Evolutionary conservation across 2,113 vertebrate genomes (phyloP), one percentile per base, ranked within the genome.

Genomic region (Lichenostomus cassidix): DNA sequence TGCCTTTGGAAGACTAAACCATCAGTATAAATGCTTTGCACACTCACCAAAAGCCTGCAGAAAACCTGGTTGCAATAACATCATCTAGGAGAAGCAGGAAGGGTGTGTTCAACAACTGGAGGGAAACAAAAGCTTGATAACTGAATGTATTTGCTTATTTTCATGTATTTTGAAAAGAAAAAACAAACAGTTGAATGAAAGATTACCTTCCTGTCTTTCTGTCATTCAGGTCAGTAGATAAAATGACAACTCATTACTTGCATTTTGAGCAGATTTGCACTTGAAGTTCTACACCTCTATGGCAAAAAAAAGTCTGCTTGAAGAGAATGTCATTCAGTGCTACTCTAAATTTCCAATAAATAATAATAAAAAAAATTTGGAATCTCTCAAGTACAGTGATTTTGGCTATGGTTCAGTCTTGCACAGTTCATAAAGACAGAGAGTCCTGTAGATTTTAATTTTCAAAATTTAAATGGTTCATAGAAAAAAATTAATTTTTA

Each of bases 91-190:
- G n/a, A 86, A 69, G 9, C 0, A 8, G 41, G 8, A 81, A 59
- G 7, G 5, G 3, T 0, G 0, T 47, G 23, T 77, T 86, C 25
- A 59, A 19, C 5, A 59, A 13, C 5, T 60, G 14, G 22, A 60
- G 14, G 37, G 33, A 86, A 93, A 78, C 39, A 53, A 65, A 83
- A 73, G 9, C 9, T 55, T 49, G 13, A 25, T 46, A 37, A 15
- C 19, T 41, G 18, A 44, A 55, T 65, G 41, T 52, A 17, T 82
- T 73, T 80, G 0, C n/a, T 49, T 60, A 29, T 76, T 92, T 81
- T 75, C 19, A 52, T 41, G 6, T 39, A 47, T 37, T 83, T 86
- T 55, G 14, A 16, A 69, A 81, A 60, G 39, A 77, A 64, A 41
- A 9, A 3, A 1, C 17, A 35, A 59, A 9, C 4, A 37, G 19